Evolutionary conservation across 1,140 invertebrate species (phyloP), one percentile per base, ranked within the genome.

Genomic region (Camponotus floridanus): DNA sequence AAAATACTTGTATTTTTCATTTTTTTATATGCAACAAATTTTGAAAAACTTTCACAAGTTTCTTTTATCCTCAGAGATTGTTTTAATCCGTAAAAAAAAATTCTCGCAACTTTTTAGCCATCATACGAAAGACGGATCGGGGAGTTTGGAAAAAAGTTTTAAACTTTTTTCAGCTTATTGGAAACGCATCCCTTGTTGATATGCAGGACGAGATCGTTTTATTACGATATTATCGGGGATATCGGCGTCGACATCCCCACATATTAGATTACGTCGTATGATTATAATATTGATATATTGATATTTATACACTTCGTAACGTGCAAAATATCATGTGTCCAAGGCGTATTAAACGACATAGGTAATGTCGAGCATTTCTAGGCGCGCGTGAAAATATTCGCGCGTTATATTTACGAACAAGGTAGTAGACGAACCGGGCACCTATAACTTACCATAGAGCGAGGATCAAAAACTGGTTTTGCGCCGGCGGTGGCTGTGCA

Each of bases 401-500:
- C 79, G 55, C 68, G 68, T 83, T 73, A 83, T 83, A 83, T 83
- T 83, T 73, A 83, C 79, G 79, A 45, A 26, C 39, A 68, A 51
- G 18, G 48, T 48, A 33, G 79, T 74, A 71, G 55, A 74, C 55
- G 68, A 51, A 51, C 39, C 42, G 55, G 26, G 31, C 55, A 61
- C 33, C 48, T 21, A 73, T 83, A 83, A 83, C 68, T 83, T 74
- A 83, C 68, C 79, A 45, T 83, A 83, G 79, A 48, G 55, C 79
- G 68, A 21, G 79, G 79, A 83, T 83, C 68, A n/a, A 64, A 51
- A 88, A 88, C 87, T 86, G 78, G 89, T 91, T 89, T 71, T 48
- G 78, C 62, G 61, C 65, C 74, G 59, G 79, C 86, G 86, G 73
- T 74, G 68, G 79, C 79, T 83, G 48, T 51, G 68, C 81, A 88